phyloP scores from a whole-genome alignment of 1,140 invertebrate genomes.

The Chelonus insularis region DNA sequence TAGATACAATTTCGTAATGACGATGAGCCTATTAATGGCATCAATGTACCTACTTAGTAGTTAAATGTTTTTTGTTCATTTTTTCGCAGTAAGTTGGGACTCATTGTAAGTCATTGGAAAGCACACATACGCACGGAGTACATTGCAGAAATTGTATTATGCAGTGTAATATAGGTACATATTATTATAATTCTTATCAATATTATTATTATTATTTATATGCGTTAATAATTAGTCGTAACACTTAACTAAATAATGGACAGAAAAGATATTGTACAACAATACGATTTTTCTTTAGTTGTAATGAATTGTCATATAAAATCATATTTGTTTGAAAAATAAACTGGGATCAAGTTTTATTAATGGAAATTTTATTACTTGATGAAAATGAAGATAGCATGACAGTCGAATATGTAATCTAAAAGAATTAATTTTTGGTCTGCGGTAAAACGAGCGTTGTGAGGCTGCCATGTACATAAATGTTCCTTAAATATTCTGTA shows the following conservation, averaged over 20 bases:
- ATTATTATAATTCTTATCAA: constrained; percentile 32
- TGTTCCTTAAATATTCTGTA: constrained; percentile 29
- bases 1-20: constrained; percentile 55
- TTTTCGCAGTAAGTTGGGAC: constrained; percentile 24
- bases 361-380: no score
- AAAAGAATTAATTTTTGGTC: constrained; percentile 6
- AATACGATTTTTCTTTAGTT: no score
- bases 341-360: no score
- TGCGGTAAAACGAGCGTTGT: constrained; percentile 15
- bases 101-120: constrained; percentile 31
- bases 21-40: constrained; percentile 20
- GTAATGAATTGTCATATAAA: no score
- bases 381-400: no score
- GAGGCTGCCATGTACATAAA: constrained; percentile 33
- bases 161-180: constrained; percentile 34
- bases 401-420: background rate
- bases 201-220: no score
- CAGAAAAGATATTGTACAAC: no score
- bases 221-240: no score
- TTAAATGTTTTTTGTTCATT: constrained; percentile 42
- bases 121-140: background rate
- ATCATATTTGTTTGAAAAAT: no score
- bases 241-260: no score
- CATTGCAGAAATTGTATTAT: constrained; percentile 23
- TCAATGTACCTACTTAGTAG: constrained; percentile 45